These are phyloP conservation scores for Nomada fucata DNA, from an alignment of 2,888 invertebrate species.

Conservation along the genomic window DNA sequence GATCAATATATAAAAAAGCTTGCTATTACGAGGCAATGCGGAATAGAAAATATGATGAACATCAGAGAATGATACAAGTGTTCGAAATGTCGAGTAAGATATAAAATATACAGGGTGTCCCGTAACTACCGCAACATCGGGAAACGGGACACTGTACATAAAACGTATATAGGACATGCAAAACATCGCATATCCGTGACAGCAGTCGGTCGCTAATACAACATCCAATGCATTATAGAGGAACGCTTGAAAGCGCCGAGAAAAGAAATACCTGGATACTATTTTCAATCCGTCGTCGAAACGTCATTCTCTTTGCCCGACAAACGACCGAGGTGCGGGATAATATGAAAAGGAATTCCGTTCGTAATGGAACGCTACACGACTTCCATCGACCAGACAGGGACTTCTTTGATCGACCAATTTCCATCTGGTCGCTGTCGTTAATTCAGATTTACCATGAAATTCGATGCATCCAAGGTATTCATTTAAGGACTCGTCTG, in stretches of 20 bases:
- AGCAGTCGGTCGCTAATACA: too few relatives aligned
- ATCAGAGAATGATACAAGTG: too few relatives aligned
- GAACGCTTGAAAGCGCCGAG: neutral
- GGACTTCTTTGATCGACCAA: constrained; percentile 59
- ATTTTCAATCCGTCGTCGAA: constrained; percentile 27
- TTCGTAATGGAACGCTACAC: constrained; percentile 71
- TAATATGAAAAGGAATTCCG: constrained; percentile 67
- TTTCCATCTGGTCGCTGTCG: constrained; percentile 62
- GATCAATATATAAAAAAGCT: too few relatives aligned
- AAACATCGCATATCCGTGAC: too few relatives aligned
- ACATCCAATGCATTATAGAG: too few relatives aligned
- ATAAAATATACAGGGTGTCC: too few relatives aligned
- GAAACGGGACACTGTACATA: too few relatives aligned
- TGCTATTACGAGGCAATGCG: too few relatives aligned
- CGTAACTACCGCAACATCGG: too few relatives aligned
- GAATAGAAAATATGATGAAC: too few relatives aligned
- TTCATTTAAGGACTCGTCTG: neutral
- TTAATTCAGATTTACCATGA: constrained; percentile 62
- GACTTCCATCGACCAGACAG: constrained; percentile 66
- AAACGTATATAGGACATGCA: too few relatives aligned
- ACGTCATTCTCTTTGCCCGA: constrained; percentile 31
- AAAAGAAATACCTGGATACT: constrained; percentile 17
- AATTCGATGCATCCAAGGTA: constrained; percentile 32
- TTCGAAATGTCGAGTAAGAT: too few relatives aligned
- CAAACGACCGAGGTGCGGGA: constrained; percentile 48